These are phyloP conservation scores for Eristalis arbustorum DNA, from an alignment of 2,888 invertebrate genomes.

Conservation along the genomic window DNA sequence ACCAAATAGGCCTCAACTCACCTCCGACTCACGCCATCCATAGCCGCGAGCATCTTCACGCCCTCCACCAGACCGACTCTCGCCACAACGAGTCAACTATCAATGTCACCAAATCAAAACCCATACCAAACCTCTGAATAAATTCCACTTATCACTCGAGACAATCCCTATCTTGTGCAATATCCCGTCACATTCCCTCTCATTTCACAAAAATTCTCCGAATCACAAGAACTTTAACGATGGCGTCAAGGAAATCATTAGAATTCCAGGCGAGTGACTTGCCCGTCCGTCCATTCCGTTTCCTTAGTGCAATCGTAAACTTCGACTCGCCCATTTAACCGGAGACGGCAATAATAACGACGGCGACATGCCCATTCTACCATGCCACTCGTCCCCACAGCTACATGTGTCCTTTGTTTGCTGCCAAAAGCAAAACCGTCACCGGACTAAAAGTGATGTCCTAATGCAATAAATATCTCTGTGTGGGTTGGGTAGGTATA, in stretches of 20 bases:
- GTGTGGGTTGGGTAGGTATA: background rate
- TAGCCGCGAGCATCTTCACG: too few relatives aligned
- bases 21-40: too few relatives aligned
- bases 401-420: background rate
- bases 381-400: too few relatives aligned
- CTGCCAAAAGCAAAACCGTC: background rate
- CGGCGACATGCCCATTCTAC: conserved; percentile 4
- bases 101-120: too few relatives aligned
- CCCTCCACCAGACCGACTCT: too few relatives aligned
- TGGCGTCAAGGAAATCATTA: background rate
- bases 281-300: background rate
- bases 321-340: background rate
- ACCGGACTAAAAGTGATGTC: background rate
- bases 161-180: background rate
- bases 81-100: too few relatives aligned
- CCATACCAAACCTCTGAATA: too few relatives aligned
- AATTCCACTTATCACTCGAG: too few relatives aligned
- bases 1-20: too few relatives aligned
- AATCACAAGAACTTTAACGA: background rate
- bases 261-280: background rate
- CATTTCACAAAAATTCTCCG: background rate
- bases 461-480: conserved; percentile 3
- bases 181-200: background rate
- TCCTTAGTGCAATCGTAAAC: conserved; percentile 7
- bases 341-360: background rate